A percentile compares a stretch with the other conserved stretches of the same genome.
These are phyloP conservation scores for Eudyptes chrysolophus DNA, from an alignment of 2,113 vertebrate genomes.

Conservation along the genomic window DNA sequence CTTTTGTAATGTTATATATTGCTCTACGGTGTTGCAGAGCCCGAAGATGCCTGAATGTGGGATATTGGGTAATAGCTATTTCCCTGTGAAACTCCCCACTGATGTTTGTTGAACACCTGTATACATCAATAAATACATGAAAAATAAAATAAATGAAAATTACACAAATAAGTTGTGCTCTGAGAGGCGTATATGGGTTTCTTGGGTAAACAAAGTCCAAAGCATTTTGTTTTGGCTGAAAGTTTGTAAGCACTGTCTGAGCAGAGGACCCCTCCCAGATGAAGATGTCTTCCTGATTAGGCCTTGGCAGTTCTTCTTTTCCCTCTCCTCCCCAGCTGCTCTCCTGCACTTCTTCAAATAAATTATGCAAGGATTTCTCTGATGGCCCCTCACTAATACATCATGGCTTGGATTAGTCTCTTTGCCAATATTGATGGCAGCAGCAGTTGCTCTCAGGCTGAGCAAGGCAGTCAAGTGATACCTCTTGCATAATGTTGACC, in stretches of 20 bases:
- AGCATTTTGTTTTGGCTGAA: not conserved
- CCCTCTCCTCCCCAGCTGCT: not conserved
- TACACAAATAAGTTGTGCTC: not conserved
- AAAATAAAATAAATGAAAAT: not conserved
- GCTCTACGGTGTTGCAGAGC: not conserved
- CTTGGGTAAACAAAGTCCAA: not conserved
- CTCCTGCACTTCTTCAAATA: not conserved
- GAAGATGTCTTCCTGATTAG: not conserved
- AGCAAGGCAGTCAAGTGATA: not conserved
- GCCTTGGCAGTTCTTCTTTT: not conserved
- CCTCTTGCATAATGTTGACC: not conserved
- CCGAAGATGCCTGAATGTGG: rapidly evolving
- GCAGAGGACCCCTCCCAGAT: not conserved
- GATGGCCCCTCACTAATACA: not conserved
- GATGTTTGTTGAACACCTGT: not conserved
- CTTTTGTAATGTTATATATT: not conserved
- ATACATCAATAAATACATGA: not conserved
- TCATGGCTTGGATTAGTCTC: not conserved
- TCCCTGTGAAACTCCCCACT: not conserved
- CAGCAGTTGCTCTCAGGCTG: not conserved
- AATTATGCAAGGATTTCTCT: not conserved
- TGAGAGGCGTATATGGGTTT: not conserved
- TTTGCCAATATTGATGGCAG: not conserved
- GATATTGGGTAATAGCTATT: not conserved
- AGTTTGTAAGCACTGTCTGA: not conserved